Conservation (phyloP, 2,888 invertebrate genomes). For the Anaspis maculata region DNA sequence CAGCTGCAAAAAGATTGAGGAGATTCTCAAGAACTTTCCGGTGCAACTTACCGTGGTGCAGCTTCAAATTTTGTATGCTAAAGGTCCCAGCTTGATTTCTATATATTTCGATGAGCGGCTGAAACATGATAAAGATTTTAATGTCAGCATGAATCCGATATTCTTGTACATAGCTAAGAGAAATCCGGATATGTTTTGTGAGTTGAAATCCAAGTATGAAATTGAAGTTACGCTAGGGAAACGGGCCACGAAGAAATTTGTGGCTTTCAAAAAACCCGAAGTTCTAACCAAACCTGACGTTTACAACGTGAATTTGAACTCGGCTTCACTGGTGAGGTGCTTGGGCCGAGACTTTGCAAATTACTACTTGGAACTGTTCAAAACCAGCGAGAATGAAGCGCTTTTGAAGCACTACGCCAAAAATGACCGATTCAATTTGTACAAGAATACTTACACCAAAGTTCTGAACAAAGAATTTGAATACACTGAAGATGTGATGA, state of each 20-base stretch:
- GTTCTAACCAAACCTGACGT: constrained; percentile 8
- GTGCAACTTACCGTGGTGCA: constrained; percentile 7
- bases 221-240: constrained; percentile 8
- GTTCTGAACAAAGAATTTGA: neutral
- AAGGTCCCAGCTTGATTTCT: constrained; percentile 8
- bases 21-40: constrained; percentile 4
- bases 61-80: constrained; percentile 9
- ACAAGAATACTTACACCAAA: neutral
- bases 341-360: constrained; percentile 9
- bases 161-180: constrained; percentile 10
- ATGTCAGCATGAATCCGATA: constrained; percentile 7
- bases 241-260: constrained; percentile 9
- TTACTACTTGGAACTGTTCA: constrained; percentile 2
- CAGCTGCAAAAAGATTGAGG: constrained; percentile 6
- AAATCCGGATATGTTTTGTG: constrained; percentile 9
- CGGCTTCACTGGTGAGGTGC: constrained; percentile 8
- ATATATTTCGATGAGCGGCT: constrained; percentile 8
- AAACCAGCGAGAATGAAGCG: too few relatives aligned
- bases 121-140: constrained; percentile 1
- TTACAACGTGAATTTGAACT: constrained; percentile 7
- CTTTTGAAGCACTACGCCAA: neutral
- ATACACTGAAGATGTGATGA: constrained; percentile 5
- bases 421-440: neutral
- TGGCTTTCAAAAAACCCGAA: constrained; percentile 4
- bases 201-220: constrained; percentile 9